Evolutionary conservation across 2,113 vertebrate genomes (phyloP).

Genomic region (Brachyhypopomus occidentalis): DNA sequence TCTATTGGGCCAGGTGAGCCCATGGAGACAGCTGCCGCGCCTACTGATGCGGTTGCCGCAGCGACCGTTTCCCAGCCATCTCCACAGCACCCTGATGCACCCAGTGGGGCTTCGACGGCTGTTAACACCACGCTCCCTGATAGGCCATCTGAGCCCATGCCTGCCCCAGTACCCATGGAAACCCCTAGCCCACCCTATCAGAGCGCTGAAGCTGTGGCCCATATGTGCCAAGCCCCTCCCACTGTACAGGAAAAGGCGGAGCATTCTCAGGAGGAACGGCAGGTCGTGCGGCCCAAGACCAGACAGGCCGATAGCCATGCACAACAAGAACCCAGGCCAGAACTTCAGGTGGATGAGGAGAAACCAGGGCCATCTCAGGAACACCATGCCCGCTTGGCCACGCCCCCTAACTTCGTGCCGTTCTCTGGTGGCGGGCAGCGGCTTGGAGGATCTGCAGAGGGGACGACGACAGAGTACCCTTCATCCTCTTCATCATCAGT

Average conservation of each 20-base stretch:
- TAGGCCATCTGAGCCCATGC: constrained; percentile 19
- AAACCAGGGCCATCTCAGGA: constrained; percentile 65
- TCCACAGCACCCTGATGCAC: constrained; percentile 8
- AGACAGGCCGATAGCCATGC: background rate
- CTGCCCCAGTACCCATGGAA: constrained; percentile 31
- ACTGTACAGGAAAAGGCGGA: constrained; percentile 43
- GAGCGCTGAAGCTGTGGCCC: background rate
- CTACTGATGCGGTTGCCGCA: constrained; percentile 43
- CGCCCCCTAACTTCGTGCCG: constrained; percentile 65
- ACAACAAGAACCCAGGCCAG: background rate
- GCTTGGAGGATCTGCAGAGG: constrained; percentile 61
- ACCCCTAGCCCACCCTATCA: background rate
- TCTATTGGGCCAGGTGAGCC: constrained; percentile 33
- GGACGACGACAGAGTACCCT: constrained; percentile 38
- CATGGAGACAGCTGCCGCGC: constrained; percentile 39
- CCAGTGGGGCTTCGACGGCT: background rate
- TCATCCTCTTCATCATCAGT: constrained; percentile 64
- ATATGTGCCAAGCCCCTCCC: constrained; percentile 29
- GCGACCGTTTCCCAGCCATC: constrained; percentile 37
- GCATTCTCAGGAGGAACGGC: constrained; percentile 14
- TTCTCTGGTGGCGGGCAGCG: constrained; percentile 77
- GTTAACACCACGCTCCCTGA: constrained; percentile 17
- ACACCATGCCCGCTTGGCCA: constrained; percentile 17
- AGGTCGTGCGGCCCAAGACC: constrained; percentile 56
- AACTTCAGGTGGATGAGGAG: constrained; percentile 57